A percentile compares a stretch with the other conserved stretches of the same genome.
Conservation (phyloP, 2,113 vertebrate species). For the Alethe castanea region DNA sequence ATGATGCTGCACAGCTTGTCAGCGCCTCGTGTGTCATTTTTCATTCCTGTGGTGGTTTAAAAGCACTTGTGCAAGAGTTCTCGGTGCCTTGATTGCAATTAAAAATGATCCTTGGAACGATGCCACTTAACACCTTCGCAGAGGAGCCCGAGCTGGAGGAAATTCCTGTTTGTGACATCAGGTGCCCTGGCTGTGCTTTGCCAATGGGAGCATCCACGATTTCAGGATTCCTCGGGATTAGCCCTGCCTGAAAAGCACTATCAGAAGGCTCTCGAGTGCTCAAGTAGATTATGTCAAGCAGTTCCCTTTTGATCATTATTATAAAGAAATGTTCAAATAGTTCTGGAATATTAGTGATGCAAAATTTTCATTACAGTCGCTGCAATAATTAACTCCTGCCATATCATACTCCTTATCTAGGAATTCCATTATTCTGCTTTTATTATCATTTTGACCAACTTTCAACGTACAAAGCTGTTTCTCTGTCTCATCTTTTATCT, state of each 20-base stretch:
- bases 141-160: background rate
- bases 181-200: background rate
- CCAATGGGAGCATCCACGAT: background rate
- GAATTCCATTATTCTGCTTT: slow-evolving; percentile 37
- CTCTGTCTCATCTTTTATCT: background rate
- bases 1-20: slow-evolving; percentile 16
- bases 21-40: background rate
- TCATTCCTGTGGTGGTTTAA: slow-evolving; percentile 6
- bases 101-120: background rate
- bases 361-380: slow-evolving; percentile 6
- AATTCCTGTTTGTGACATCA: background rate
- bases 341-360: slow-evolving; percentile 9
- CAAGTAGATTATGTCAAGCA: slow-evolving; percentile 33
- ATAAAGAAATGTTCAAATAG: slow-evolving; percentile 16
- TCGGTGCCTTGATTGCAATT: slow-evolving; percentile 42
- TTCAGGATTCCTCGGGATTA: background rate
- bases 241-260: background rate
- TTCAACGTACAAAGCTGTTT: background rate
- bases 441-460: slow-evolving; percentile 44
- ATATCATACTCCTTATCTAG: background rate
- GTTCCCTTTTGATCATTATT: slow-evolving; percentile 35
- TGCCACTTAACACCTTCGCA: background rate
- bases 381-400: slow-evolving; percentile 25
- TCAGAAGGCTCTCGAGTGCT: background rate
- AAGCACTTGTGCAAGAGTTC: slow-evolving; percentile 26